These are phyloP conservation scores for Cynodonichthys magdalenae DNA, from an alignment of 2,797 vertebrate species.

Conservation along the genomic window DNA sequence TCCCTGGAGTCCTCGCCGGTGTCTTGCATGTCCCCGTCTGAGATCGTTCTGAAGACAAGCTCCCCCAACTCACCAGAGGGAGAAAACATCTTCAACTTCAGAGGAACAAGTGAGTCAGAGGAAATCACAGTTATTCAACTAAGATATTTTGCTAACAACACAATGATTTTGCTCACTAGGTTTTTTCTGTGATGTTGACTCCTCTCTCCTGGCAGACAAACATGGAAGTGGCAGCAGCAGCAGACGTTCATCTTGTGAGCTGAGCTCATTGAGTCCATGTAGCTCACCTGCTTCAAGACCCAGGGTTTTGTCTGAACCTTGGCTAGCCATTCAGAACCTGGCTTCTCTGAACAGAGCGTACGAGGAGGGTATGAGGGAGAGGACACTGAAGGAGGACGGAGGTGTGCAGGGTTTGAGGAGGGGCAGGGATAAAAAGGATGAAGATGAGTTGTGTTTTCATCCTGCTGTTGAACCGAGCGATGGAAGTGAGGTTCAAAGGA, in stretches of 20 bases:
- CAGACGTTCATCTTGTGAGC: conserved; percentile 36
- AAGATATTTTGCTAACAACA: no score
- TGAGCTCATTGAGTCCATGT: conserved; percentile 7
- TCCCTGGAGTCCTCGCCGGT: conserved; percentile 68
- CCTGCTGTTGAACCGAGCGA: conserved; percentile 2
- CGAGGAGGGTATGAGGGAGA: conserved; percentile 47
- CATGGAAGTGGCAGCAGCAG: conserved; percentile 31
- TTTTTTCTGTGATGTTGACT: neutral
- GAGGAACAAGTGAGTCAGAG: conserved; percentile 46
- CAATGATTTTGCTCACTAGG: neutral
- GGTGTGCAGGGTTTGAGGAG: conserved; percentile 13
- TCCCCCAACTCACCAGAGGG: conserved; percentile 64
- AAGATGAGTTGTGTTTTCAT: neutral
- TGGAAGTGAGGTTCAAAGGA: neutral
- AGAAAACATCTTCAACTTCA: conserved; percentile 77
- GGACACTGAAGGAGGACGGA: conserved; percentile 15
- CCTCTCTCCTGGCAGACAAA: conserved; percentile 26
- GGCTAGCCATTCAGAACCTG: conserved; percentile 72
- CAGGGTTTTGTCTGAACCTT: conserved; percentile 70
- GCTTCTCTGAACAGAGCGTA: conserved; percentile 64
- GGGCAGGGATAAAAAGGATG: conserved; percentile 4
- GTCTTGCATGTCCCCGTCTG: conserved; percentile 82
- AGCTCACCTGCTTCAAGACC: conserved; percentile 32
- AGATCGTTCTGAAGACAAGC: conserved; percentile 77
- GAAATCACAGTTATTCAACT: no score